phyloP scores from a whole-genome alignment of 2,113 vertebrate species.

The Bubo bubo region DNA sequence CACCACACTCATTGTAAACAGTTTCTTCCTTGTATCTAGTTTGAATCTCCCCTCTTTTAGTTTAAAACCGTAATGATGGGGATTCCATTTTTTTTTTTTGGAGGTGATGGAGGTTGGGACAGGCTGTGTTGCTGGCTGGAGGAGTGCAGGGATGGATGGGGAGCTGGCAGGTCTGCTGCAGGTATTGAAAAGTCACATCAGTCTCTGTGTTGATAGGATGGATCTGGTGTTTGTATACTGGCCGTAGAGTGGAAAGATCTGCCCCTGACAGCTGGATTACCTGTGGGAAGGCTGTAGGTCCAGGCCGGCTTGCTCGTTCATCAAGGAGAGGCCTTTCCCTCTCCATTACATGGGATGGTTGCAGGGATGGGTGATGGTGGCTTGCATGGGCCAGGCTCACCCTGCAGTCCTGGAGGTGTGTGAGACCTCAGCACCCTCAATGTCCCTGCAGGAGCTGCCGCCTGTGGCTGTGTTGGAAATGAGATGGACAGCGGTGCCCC shows the following conservation, averaged over 20 bases:
- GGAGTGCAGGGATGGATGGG: neutral
- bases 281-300: neutral
- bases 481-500: accelerated
- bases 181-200: neutral
- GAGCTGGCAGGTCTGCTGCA: neutral
- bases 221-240: neutral
- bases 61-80: neutral
- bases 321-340: neutral
- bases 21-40: accelerated
- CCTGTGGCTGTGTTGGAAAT: neutral
- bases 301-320: neutral
- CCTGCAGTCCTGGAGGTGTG: neutral
- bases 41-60: neutral
- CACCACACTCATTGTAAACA: neutral
- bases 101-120: neutral
- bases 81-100: neutral
- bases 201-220: neutral
- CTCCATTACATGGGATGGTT: accelerated
- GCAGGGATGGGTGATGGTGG: neutral
- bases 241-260: accelerated
- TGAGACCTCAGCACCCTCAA: neutral
- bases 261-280: neutral
- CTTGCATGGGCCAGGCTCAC: neutral
- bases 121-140: accelerated
- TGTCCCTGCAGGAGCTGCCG: neutral